Evolutionary conservation across 2,113 vertebrate species (phyloP), one percentile per base, ranked within the genome.

Genomic region (Aegotheles bennettii): DNA sequence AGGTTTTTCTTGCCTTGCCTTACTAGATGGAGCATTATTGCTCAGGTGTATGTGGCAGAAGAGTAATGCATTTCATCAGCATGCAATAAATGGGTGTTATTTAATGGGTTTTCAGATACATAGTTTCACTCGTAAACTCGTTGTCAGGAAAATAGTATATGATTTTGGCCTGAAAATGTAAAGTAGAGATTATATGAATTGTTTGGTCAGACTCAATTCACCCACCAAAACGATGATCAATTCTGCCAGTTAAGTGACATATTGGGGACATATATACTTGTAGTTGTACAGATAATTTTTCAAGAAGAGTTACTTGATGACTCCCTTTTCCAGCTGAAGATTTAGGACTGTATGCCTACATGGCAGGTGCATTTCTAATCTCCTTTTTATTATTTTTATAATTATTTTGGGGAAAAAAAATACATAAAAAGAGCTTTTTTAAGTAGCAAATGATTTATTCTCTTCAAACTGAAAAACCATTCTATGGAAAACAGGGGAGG

Each of bases 221-320:
- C 75, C 53, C 70, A 77, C 1, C 31, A 67, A 94, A 70, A 59
- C 7, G 7, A 93, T 93, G 70, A 96, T 94, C 53, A 88, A 10
- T 97, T 97, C 84, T 96, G 59, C 82, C 84, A 94, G 71, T 94
- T 95, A 95, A 94, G 76, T 95, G 95, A 89, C 60, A 77, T 97
- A 96, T 96, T 83, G 77, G 73, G 57, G 65, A 48, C 31, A 45
- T 56, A n/a, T 1, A 1, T 95, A 19, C 69, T 68, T 94, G 50
- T 87, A 75, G 87, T 91, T 93, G 69, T 67, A 71, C 43, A 84
- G 95, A 53, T 93, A 78, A 36, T 86, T 95, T 94, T 96, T 94
- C 64, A 90, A 47, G 73, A 63, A 47, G 64, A 68, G 57, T 94
- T 96, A 73, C 94, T 84, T 91, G 42, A 51, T 96, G 29, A 53